phyloP scores from a whole-genome alignment of 1,140 invertebrate genomes.

The Conus ventricosus region DNA sequence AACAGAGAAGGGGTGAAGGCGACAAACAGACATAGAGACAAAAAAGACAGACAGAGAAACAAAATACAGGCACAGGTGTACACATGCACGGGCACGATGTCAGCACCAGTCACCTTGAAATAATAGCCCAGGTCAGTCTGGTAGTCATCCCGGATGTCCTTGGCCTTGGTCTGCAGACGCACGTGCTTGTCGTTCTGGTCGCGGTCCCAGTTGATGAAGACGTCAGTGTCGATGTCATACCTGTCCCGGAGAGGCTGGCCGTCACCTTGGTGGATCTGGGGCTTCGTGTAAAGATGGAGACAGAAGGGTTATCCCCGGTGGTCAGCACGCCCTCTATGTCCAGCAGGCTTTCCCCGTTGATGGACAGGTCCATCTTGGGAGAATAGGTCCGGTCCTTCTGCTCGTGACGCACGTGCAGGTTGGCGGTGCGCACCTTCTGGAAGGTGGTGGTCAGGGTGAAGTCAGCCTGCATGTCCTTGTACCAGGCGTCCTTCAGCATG shows the following conservation, averaged over 20 bases:
- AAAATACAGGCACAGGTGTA: too few species aligned
- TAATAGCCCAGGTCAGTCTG: constrained; percentile 23
- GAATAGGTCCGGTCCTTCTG: constrained; percentile 28
- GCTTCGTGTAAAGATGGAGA: constrained; percentile 41
- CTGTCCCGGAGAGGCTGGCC: constrained; percentile 7
- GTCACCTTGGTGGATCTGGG: constrained; percentile 45
- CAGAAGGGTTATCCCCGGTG: constrained; percentile 46
- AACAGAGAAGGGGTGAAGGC: too few species aligned
- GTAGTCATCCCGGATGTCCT: constrained; percentile 5
- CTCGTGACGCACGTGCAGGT: constrained; percentile 29
- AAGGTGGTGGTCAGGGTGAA: constrained; percentile 53
- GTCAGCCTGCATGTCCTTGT: constrained; percentile 34
- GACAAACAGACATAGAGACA: too few species aligned
- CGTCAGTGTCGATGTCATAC: constrained; percentile 12
- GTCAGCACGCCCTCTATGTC: constrained; percentile 58
- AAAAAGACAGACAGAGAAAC: too few species aligned
- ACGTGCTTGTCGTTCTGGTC: constrained; percentile 44
- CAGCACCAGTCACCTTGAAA: constrained; percentile 27
- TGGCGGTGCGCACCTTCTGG: constrained; percentile 20
- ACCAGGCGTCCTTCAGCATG: constrained; percentile 35
- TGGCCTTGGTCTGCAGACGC: constrained; percentile 18
- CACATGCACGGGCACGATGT: neutral
- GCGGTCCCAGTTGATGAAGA: constrained; percentile 57
- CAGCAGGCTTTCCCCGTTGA: constrained; percentile 47
- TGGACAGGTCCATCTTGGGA: constrained; percentile 33